These are phyloP conservation scores for Scomber colias DNA, from an alignment of 2,113 vertebrate species.

Conservation along the genomic window DNA sequence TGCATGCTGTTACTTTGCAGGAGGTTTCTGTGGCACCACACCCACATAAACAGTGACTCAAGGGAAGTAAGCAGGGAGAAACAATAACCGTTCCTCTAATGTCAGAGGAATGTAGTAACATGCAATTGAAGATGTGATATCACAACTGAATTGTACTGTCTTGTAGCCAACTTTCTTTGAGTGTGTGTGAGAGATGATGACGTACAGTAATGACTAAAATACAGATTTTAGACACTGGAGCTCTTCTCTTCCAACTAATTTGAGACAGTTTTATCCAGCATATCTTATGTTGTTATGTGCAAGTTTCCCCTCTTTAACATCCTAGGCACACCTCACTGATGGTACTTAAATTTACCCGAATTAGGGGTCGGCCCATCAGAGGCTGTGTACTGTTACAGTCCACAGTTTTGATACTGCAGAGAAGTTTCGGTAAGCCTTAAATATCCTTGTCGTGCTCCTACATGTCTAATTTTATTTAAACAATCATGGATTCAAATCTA, in stretches of 20 bases:
- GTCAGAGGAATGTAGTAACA: constrained; percentile 27
- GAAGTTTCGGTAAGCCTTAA: constrained; percentile 31
- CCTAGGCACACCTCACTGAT: background rate
- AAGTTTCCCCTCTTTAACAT: background rate
- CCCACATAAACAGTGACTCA: constrained; percentile 55
- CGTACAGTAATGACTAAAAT: background rate
- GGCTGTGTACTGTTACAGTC: constrained; percentile 16
- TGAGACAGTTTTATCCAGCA: too few species aligned
- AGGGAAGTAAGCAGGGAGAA: background rate
- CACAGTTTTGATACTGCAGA: constrained; percentile 27
- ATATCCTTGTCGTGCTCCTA: background rate
- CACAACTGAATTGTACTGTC: background rate
- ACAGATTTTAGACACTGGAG: background rate
- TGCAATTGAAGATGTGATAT: too few species aligned
- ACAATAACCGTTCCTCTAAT: background rate
- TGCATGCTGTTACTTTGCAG: background rate
- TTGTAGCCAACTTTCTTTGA: background rate
- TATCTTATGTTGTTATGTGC: too few species aligned
- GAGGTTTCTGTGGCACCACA: constrained; percentile 49
- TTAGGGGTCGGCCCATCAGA: background rate
- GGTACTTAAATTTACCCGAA: background rate
- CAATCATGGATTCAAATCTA: background rate
- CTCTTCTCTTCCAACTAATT: too few species aligned
- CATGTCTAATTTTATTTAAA: background rate
- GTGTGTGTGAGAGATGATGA: background rate